phyloP scores from a whole-genome alignment of 2,113 vertebrate genomes.

The Protobothrops mucrosquamatus region DNA sequence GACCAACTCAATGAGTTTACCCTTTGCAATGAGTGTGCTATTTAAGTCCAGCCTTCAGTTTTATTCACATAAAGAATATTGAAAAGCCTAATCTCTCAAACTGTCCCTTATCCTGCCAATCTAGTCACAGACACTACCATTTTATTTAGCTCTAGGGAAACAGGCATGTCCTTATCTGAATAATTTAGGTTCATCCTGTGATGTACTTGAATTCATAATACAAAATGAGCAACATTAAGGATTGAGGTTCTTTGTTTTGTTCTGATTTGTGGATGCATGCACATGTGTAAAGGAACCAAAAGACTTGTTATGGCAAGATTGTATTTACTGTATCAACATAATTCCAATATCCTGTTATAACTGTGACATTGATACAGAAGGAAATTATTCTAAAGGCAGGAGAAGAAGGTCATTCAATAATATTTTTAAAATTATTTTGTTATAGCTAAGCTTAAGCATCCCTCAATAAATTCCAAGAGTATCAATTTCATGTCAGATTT shows the following conservation, averaged over 20 bases:
- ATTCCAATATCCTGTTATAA: background rate
- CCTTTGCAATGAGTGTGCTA: background rate
- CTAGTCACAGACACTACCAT: background rate
- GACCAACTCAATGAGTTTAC: background rate
- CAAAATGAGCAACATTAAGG: background rate
- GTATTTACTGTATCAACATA: background rate
- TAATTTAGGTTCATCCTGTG: background rate
- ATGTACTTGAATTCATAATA: background rate
- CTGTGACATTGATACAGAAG: background rate
- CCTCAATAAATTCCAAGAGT: background rate
- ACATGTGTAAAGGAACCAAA: background rate
- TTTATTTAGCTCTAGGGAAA: background rate
- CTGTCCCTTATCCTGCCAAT: background rate
- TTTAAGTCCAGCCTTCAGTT: background rate
- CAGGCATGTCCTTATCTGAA: background rate
- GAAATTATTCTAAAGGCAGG: background rate
- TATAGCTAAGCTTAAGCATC: background rate
- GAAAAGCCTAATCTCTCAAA: background rate
- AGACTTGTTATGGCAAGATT: background rate
- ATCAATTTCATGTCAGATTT: slow-evolving; percentile 5
- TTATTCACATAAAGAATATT: background rate
- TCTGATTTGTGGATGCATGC: background rate
- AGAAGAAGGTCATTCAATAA: background rate
- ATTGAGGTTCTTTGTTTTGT: background rate
- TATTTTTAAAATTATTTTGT: background rate